Evolutionary conservation across 2,797 vertebrate species (phyloP), one percentile per base, ranked within the genome.

Genomic region (Momotus momota): DNA sequence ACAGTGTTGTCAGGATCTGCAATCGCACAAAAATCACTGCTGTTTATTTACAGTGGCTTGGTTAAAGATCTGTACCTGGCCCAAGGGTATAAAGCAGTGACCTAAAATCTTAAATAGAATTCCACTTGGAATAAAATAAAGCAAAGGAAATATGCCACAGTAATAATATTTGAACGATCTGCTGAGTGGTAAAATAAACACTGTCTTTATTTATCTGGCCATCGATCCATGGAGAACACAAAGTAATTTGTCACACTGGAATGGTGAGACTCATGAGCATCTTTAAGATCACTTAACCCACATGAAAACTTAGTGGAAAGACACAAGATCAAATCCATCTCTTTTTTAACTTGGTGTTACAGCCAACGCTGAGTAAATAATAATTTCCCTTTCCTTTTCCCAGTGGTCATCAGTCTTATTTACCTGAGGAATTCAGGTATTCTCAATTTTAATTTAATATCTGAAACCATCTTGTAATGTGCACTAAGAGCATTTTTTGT

Each of bases 131-230:
- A 95, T 91, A 97, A 97, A 97, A 94, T 81, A 94, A 97, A 97
- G 95, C 83, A 96, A 87, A 89, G 87, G 52, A 94, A 97, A 96
- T 92, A 95, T 87, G 74, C 84, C 84, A 92, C 70, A 93, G 86
- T 71, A 96, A 96, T 96, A 97, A 96, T 91, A 97, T 97, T 96
- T 92, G 93, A 95, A 96, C 97, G 94, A 96, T 97, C 94, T 96
- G 84, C 93, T 97, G 94, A 97, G 97, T 95, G 88, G 92, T 88
- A 96, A 95, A 94, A 85, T 94, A 95, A 95, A 96, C 83, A 62
- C 65, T 81, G 72, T 45, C 57, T 96, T 60, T 95, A 82, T 96
- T 97, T 87, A 77, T 70, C 70, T 90, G 86, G 81, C 95, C 96
- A 80, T 92, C 88, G 93, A 31, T 64, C 41, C 3, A 3, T 38